phyloP scores from a whole-genome alignment of 2,113 vertebrate genomes.

The Sinocyclocheilus rhinocerous region DNA sequence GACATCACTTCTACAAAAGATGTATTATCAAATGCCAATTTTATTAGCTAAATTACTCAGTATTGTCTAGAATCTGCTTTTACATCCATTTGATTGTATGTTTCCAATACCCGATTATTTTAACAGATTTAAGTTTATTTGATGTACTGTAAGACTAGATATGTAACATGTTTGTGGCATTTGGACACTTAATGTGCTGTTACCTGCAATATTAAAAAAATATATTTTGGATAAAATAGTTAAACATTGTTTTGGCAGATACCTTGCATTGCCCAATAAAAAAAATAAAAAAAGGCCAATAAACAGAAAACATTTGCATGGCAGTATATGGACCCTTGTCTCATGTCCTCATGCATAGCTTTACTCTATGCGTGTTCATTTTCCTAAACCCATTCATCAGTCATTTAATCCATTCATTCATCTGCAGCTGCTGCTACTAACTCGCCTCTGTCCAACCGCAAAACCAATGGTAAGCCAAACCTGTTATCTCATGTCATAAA shows the following conservation, averaged over 20 bases:
- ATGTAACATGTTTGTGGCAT: not conserved
- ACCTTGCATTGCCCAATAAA: not conserved
- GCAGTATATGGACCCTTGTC: not conserved
- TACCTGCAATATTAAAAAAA: not conserved
- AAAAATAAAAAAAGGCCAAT: not conserved
- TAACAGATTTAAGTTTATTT: not conserved
- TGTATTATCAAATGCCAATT: not conserved
- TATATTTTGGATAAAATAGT: not conserved
- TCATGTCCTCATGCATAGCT: not conserved
- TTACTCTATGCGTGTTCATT: conserved; percentile 32
- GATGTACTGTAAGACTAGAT: not conserved
- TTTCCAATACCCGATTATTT: not conserved
- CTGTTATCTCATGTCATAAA: conserved; percentile 28
- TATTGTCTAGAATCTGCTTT: not conserved
- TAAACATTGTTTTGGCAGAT: not conserved
- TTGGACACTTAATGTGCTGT: not conserved
- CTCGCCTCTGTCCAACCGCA: conserved; percentile 32
- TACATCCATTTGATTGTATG: not conserved
- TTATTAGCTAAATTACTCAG: not conserved
- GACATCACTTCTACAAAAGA: conserved; percentile 1
- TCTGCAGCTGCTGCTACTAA: conserved; percentile 52
- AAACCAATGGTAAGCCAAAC: conserved; percentile 52
- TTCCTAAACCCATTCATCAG: conserved; percentile 33
- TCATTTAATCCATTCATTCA: conserved; percentile 35
- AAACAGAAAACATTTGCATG: not conserved